Conservation (phyloP, 2,797 vertebrate species). For the Melanotaenia trifasciata region DNA sequence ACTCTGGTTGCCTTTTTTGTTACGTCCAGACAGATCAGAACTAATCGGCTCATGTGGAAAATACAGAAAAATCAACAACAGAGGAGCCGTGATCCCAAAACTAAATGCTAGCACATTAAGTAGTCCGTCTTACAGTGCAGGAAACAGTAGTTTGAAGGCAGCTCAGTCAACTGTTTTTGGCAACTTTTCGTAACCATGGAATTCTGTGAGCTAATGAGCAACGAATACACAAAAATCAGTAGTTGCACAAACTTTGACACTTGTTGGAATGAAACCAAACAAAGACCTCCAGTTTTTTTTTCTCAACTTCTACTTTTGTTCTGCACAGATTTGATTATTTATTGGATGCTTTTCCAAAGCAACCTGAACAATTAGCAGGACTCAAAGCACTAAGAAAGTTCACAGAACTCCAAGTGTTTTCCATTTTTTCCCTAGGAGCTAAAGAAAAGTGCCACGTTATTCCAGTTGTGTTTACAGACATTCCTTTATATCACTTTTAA, state of each 20-base stretch:
- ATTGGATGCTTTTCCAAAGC: not conserved
- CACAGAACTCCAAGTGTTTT: not conserved
- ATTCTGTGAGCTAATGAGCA: slow-evolving; percentile 17
- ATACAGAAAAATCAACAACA: slow-evolving; percentile 8
- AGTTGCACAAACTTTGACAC: slow-evolving; percentile 58
- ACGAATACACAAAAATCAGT: slow-evolving; percentile 72
- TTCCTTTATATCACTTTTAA: not conserved
- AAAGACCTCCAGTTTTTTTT: slow-evolving; percentile 19
- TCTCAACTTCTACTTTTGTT: not conserved
- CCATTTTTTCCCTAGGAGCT: not conserved
- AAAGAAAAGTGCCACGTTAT: slow-evolving; percentile 19
- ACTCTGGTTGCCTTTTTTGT: not conserved
- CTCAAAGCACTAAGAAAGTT: not conserved
- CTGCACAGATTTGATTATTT: slow-evolving; percentile 1
- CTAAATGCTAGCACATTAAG: slow-evolving; percentile 8
- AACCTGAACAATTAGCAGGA: not conserved
- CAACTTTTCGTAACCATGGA: not conserved
- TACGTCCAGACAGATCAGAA: not conserved
- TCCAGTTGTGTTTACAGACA: slow-evolving; percentile 27
- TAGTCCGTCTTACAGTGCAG: slow-evolving; percentile 47
- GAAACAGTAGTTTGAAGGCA: slow-evolving; percentile 54
- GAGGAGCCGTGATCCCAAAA: not conserved
- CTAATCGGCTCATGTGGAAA: slow-evolving; percentile 13
- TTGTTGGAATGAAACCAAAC: not conserved
- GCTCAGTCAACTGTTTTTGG: slow-evolving; percentile 16